Percentiles rank a stretch among this genome's conserved stretches.
These are phyloP conservation scores for Doryteuthis pealeii DNA, from an alignment of 1,140 invertebrate genomes.

Conservation along the genomic window DNA sequence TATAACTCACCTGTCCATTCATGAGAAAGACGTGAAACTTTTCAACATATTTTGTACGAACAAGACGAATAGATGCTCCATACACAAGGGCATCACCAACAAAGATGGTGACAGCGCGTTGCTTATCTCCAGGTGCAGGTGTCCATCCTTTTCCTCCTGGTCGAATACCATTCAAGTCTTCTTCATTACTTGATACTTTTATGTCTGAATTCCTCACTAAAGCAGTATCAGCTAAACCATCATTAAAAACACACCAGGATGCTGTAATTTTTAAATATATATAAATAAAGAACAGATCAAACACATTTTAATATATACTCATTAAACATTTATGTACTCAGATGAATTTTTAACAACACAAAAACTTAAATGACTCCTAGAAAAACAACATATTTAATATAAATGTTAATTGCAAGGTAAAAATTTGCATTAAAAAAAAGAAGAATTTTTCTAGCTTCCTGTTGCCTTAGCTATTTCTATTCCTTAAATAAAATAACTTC, in stretches of 20 bases:
- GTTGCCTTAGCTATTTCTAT: too few species aligned
- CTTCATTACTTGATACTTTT: not conserved
- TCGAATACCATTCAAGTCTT: not conserved
- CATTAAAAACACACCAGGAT: not conserved
- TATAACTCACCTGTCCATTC: not conserved
- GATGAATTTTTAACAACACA: too few species aligned
- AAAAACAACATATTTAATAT: too few species aligned
- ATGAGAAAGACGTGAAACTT: not conserved
- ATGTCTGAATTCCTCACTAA: not conserved
- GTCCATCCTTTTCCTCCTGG: not conserved
- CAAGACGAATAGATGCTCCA: not conserved
- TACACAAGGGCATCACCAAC: not conserved
- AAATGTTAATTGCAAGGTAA: too few species aligned
- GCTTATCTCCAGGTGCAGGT: not conserved
- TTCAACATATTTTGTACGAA: not conserved
- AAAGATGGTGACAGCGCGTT: not conserved
- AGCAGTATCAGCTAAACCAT: conserved; percentile 1
- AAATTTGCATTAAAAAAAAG: too few species aligned
- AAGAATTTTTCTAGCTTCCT: too few species aligned
- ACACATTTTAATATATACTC: too few species aligned
- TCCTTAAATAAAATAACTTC: too few species aligned
- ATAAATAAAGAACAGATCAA: too few species aligned
- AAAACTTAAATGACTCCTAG: too few species aligned
- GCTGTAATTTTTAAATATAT: not conserved
- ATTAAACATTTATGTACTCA: too few species aligned